Evolutionary conservation across 2,888 invertebrate genomes (phyloP).

Genomic region (Ceraclea dissimilis): DNA sequence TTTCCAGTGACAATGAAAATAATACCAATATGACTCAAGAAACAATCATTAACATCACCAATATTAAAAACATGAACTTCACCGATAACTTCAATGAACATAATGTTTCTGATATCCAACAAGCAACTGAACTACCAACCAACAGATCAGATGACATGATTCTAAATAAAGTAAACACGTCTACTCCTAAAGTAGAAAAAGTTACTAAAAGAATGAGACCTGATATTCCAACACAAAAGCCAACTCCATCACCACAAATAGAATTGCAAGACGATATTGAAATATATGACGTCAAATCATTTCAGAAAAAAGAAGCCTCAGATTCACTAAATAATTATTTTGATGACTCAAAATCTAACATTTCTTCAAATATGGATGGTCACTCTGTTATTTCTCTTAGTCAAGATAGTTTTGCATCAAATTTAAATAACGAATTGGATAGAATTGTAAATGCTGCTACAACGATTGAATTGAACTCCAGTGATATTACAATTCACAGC

Average conservation of each 20-base stretch:
- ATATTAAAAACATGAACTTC: conserved; percentile 23
- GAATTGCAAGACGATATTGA: conserved; percentile 42
- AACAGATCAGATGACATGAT: conserved; percentile 25
- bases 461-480: conserved; percentile 65
- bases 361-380: conserved; percentile 43
- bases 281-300: conserved; percentile 46
- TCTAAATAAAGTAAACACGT: conserved; percentile 35
- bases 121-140: conserved; percentile 28
- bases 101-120: conserved; percentile 36
- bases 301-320: conserved; percentile 37
- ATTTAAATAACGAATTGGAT: conserved; percentile 29
- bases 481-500: conserved; percentile 68
- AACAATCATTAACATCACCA: conserved; percentile 9
- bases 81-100: conserved; percentile 38
- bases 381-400: conserved; percentile 43
- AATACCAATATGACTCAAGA: conserved; percentile 15
- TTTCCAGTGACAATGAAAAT: conserved; percentile 19
- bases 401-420: conserved; percentile 36
- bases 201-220: conserved; percentile 34
- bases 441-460: conserved; percentile 42
- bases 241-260: conserved; percentile 40
- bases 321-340: conserved; percentile 45
- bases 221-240: conserved; percentile 21
- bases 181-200: conserved; percentile 45
- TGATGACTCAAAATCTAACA: conserved; percentile 37